These are phyloP conservation scores for Deroplatys truncata DNA, from an alignment of 2,888 invertebrate genomes.

Conservation along the genomic window DNA sequence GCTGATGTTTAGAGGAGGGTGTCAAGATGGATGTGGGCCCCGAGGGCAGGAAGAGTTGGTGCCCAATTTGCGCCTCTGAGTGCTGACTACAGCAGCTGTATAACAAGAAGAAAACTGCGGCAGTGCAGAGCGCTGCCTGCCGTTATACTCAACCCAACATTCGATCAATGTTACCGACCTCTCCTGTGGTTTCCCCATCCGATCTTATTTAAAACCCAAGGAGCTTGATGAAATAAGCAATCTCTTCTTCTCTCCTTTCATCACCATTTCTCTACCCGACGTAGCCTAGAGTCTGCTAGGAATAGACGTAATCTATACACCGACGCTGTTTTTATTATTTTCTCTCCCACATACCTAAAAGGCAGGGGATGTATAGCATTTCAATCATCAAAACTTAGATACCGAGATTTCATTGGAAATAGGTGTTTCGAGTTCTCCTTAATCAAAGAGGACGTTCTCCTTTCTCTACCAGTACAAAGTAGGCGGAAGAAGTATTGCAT, in stretches of 20 bases:
- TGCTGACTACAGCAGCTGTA: background rate
- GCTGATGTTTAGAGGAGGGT: background rate
- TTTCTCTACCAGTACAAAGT: too few relatives aligned
- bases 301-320: too few relatives aligned
- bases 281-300: too few relatives aligned
- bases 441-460: too few relatives aligned
- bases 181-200: background rate
- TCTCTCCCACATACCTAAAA: too few relatives aligned
- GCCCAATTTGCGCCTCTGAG: background rate
- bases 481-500: too few relatives aligned
- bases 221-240: background rate
- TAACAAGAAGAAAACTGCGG: background rate
- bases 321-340: too few relatives aligned
- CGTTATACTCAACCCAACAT: background rate
- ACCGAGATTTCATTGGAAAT: too few relatives aligned
- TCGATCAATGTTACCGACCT: background rate
- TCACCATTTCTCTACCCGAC: background rate
- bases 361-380: too few relatives aligned
- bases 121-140: too few relatives aligned
- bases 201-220: background rate
- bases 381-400: too few relatives aligned
- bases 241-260: background rate
- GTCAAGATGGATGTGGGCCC: background rate
- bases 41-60: background rate
- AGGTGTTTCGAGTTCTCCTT: too few relatives aligned